Conservation (phyloP, 2,888 invertebrate species). For the Agrochola litura region DNA sequence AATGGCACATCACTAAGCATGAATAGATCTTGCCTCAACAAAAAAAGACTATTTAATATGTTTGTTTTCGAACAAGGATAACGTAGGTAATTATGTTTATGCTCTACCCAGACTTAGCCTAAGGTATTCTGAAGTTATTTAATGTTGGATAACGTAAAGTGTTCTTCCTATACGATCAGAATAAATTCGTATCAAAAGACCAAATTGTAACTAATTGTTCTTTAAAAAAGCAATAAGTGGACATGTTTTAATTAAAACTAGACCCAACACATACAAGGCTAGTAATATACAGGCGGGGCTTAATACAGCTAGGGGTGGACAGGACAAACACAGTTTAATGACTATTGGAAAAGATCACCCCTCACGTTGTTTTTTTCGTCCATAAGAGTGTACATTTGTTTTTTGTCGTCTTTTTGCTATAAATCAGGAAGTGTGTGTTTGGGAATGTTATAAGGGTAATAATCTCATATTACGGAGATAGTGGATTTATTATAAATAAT, state of each 20-base stretch:
- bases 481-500: slow-evolving; percentile 35
- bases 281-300: slow-evolving; percentile 52
- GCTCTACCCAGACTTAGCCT: slow-evolving; percentile 1
- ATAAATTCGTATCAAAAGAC: slow-evolving; percentile 26
- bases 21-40: neutral
- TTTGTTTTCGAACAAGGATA: slow-evolving; percentile 12
- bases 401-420: slow-evolving; percentile 23
- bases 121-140: neutral
- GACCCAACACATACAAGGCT: slow-evolving; percentile 51
- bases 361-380: slow-evolving; percentile 60
- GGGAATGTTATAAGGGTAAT: slow-evolving; percentile 37
- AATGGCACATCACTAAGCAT: neutral
- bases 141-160: neutral
- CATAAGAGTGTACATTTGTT: slow-evolving; percentile 14
- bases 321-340: slow-evolving; percentile 80
- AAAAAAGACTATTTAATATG: neutral
- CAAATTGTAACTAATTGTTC: slow-evolving; percentile 20
- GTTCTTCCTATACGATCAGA: neutral
- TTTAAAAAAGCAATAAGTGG: slow-evolving; percentile 37
- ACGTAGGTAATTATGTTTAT: neutral
- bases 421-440: slow-evolving; percentile 33
- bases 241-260: slow-evolving; percentile 62
- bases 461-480: slow-evolving; percentile 27
- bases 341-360: slow-evolving; percentile 74
- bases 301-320: slow-evolving; percentile 61